phyloP scores from a whole-genome alignment of 2,113 vertebrate species.

The Pluvianellus socialis region DNA sequence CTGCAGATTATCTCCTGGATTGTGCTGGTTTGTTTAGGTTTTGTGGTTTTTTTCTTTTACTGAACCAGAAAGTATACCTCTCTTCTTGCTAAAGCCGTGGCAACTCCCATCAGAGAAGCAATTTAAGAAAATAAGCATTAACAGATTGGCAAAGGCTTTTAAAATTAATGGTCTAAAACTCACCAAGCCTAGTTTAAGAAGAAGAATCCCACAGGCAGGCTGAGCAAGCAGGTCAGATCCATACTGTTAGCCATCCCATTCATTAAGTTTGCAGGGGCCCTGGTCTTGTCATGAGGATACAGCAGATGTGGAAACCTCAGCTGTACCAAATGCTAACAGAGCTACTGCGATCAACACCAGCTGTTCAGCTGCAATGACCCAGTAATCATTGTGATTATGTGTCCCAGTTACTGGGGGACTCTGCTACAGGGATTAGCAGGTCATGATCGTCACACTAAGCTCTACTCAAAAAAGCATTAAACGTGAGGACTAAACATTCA shows the following conservation, averaged over 20 bases:
- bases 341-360: neutral
- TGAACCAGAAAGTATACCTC: neutral
- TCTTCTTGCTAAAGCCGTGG: neutral
- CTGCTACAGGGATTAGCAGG: conserved; percentile 19
- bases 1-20: neutral
- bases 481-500: neutral
- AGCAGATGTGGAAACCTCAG: neutral
- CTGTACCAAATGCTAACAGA: neutral
- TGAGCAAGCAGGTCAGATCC: neutral
- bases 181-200: neutral
- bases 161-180: neutral
- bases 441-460: neutral
- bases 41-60: neutral
- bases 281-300: neutral
- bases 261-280: neutral
- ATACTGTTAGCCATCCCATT: neutral
- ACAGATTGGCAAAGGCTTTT: neutral
- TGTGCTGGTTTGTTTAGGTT: neutral
- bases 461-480: conserved; percentile 33
- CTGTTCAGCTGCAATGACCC: conserved; percentile 17
- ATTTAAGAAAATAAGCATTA: neutral
- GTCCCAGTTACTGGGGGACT: conserved; percentile 29
- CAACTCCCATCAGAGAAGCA: neutral
- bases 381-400: conserved; percentile 21
- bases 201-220: neutral